Evolutionary conservation across 2,797 vertebrate genomes (phyloP).

Genomic region (Pseudocheirus occidentalis): DNA sequence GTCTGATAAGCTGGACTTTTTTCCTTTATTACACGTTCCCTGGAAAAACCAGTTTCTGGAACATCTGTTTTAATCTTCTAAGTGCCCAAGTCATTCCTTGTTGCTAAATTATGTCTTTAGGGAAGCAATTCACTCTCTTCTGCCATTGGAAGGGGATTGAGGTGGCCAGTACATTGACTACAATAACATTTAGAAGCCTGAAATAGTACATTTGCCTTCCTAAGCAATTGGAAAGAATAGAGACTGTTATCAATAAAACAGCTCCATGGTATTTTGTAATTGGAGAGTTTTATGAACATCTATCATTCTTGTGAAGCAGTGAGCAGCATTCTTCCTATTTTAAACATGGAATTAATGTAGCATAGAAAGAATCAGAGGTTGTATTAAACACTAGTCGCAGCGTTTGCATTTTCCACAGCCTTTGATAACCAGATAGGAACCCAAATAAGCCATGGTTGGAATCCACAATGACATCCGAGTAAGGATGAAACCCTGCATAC

Average conservation of each 20-base stretch:
- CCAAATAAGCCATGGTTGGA: not conserved
- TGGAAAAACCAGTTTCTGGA: slow-evolving; percentile 40
- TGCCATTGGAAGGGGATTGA: not conserved
- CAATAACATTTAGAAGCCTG: slow-evolving; percentile 27
- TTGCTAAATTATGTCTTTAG: slow-evolving; percentile 45
- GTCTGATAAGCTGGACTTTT: slow-evolving; percentile 12
- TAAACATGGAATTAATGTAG: slow-evolving; percentile 28
- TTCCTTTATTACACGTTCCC: slow-evolving; percentile 14
- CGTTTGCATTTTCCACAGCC: not conserved
- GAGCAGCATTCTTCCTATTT: not conserved
- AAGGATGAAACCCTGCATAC: not conserved
- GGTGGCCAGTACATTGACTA: not conserved
- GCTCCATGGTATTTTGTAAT: slow-evolving; percentile 31
- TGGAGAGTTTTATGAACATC: slow-evolving; percentile 20
- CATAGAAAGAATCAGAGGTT: not conserved
- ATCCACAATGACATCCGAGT: slow-evolving; percentile 22
- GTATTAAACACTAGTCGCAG: not conserved
- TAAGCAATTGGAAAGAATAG: slow-evolving; percentile 12
- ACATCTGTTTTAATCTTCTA: slow-evolving; percentile 31
- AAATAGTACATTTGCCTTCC: slow-evolving; percentile 6
- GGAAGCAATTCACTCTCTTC: slow-evolving; percentile 27
- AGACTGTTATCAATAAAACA: not conserved
- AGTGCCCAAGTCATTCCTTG: slow-evolving; percentile 6
- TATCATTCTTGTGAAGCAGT: not conserved
- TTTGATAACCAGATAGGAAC: not conserved